Percentiles rank a stretch among this genome's conserved stretches.
Conservation (phyloP, 2,888 invertebrate genomes). For the Abrostola tripartita region DNA sequence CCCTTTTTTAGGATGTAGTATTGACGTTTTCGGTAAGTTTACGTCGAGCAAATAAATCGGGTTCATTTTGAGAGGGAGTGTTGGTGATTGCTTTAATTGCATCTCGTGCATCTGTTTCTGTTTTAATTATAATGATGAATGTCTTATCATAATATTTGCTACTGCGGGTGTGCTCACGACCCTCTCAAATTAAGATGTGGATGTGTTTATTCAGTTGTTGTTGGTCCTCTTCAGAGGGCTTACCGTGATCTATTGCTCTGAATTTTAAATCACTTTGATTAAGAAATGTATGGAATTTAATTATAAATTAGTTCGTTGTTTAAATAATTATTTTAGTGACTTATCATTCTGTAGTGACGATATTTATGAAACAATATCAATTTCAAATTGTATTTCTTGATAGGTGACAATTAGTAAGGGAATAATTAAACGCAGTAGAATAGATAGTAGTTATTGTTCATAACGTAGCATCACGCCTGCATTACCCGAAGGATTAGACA, state of each 20-base stretch:
- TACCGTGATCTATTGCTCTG: neutral
- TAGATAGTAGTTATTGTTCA: too few species aligned
- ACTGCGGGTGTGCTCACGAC: slow-evolving; percentile 18
- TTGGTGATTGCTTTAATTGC: slow-evolving; percentile 51
- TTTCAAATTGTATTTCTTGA: too few species aligned
- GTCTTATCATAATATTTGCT: slow-evolving; percentile 50
- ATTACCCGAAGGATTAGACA: too few species aligned
- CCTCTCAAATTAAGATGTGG: slow-evolving; percentile 35
- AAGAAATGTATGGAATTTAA: too few species aligned
- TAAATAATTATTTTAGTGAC: too few species aligned
- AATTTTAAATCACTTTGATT: neutral
- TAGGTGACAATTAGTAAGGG: too few species aligned
- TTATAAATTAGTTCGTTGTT: too few species aligned
- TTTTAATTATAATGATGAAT: slow-evolving; percentile 54
- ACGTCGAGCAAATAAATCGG: slow-evolving; percentile 43
- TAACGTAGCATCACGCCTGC: too few species aligned
- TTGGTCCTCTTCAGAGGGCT: neutral
- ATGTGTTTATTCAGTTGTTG: slow-evolving; percentile 36
- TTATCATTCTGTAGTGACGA: too few species aligned
- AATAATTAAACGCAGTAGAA: too few species aligned
- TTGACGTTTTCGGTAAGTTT: slow-evolving; percentile 50
- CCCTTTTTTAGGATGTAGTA: slow-evolving; percentile 45
- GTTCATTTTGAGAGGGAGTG: slow-evolving; percentile 37
- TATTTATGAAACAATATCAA: too few species aligned
- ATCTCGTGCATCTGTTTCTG: slow-evolving; percentile 40